Evolutionary conservation across 92 coral and sea anemone species (phyloP), one percentile per base, ranked within the genome.

Genomic region (Umimayanthus chanpuru): DNA sequence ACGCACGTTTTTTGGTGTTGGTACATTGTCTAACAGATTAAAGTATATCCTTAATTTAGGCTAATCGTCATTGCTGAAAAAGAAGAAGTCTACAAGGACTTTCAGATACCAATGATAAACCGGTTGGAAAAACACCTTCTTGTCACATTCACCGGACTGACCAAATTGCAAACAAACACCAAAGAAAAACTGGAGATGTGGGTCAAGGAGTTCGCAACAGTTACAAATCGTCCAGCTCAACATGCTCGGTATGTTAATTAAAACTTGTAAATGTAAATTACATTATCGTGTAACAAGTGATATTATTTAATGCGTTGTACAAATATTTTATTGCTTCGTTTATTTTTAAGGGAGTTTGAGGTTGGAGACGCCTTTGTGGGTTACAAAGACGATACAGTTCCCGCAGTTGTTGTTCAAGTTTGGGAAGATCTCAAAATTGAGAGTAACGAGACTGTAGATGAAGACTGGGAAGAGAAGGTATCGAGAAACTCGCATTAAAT

Each of bases 21-120:
- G 25, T 12, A 32, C 9, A 12, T n/a, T 55, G 30, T 80, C 30
- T 1, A 3, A 16, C 83, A 25, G 41, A 77, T 26, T 12, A 4
- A 36, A 1, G 2, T 38, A 9, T 74, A 26, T 20, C 9, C 41
- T 77, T 68, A 7, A 23, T 47, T 50, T 29, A 94, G 98, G 88
- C 85, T 96, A 71, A 94, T 96, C 50, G 98, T 96, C 11, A 92
- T 96, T 70, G 98, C 98, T 43, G 98, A 96, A 85, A 94, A 93
- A 81, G 95, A 92, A 67, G 95, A 87, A 30, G 98, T 94, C 6
- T 95, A 93, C 94, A 88, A 89, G 91, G 80, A 67, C 14, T 93
- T 93, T 76, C 96, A 93, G 41, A 93, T 93, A 38, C 98, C 98
- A 21, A 90, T 95, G 80, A 93, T 93, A 82, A 93, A 95, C 82